Base-by-base conservation (phyloP, 2,888 invertebrate genomes). In the Galeruca laticollis region DNA sequence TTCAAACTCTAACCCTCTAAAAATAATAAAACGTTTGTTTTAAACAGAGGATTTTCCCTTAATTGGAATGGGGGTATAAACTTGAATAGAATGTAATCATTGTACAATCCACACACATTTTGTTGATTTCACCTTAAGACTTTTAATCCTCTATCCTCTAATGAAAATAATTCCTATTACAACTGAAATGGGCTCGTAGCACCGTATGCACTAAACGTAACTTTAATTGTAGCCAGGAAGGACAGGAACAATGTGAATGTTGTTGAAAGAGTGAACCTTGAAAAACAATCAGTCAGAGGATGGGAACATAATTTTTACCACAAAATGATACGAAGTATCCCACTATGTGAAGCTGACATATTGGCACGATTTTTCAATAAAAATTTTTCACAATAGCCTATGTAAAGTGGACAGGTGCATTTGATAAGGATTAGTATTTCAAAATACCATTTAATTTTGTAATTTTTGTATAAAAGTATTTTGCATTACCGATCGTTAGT, bases 201-300 rank as follows among this genome's bases (percentile, higher is more conserved):
- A 51, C 51, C 6, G 51, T 51, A 51, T 51, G 18, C 11, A 51
- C 21, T 21, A 51, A 21, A 51, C 11, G 21, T 51, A 51, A 51
- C 21, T 51, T 51, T 51, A 51, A 51, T 51, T 51, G 13, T 51
- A 20, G 10, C 20, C 40, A 40, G n/a, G n/a, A 6, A 1, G n/a
- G 13, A 40, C 40, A 13, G n/a, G 40, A 40, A 40, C n/a, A 40
- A 40, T n/a, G n/a, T 3, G 6, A n/a, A 40, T 40, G 40, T 40
- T 40, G 40, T 40, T 40, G 40, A 40, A n/a, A 40, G 40, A 40
- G 13, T 1, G n/a, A 40, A n/a, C 13, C 40, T 40, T 40, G 40
- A 40, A 40, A 40, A 40, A 40, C n/a, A 40, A 13, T 40, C 13
- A 40, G 40, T 40, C 13, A 40, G n/a, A 40, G 40, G n/a, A 2